phyloP scores from a whole-genome alignment of 2,888 invertebrate species.

The Aspidapion aeneum region DNA sequence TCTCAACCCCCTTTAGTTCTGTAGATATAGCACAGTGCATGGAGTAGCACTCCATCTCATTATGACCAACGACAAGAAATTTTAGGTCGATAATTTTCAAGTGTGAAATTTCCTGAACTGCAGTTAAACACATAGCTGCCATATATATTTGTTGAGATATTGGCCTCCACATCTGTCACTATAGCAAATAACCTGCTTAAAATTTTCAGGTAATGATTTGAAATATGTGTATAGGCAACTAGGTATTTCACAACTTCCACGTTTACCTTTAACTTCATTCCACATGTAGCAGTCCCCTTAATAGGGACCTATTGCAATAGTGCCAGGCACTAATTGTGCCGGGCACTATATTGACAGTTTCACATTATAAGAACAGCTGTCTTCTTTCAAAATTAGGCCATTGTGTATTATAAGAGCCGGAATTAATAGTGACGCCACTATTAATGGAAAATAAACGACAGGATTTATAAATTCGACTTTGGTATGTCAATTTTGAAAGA shows the following conservation, averaged over 20 bases:
- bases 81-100: constrained; percentile 29
- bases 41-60: constrained; percentile 24
- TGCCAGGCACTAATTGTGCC: no score
- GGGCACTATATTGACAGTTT: no score
- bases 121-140: constrained; percentile 27
- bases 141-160: constrained; percentile 30
- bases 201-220: constrained; percentile 24
- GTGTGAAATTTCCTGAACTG: constrained; percentile 25
- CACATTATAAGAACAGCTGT: no score
- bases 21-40: constrained; percentile 29
- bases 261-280: constrained; percentile 26
- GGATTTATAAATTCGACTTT: no score
- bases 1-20: constrained; percentile 27
- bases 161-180: constrained; percentile 35
- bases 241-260: constrained; percentile 30
- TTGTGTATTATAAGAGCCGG: no score
- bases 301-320: no score
- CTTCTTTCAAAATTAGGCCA: no score
- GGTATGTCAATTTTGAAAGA: no score
- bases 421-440: no score
- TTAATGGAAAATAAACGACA: no score
- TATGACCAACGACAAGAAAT: constrained; percentile 24
- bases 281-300: constrained; percentile 31
- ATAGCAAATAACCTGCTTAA: constrained; percentile 26
- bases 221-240: constrained; percentile 23